These are phyloP conservation scores for Paracanthobrama guichenoti DNA, from an alignment of 2,113 vertebrate species.

Conservation along the genomic window DNA sequence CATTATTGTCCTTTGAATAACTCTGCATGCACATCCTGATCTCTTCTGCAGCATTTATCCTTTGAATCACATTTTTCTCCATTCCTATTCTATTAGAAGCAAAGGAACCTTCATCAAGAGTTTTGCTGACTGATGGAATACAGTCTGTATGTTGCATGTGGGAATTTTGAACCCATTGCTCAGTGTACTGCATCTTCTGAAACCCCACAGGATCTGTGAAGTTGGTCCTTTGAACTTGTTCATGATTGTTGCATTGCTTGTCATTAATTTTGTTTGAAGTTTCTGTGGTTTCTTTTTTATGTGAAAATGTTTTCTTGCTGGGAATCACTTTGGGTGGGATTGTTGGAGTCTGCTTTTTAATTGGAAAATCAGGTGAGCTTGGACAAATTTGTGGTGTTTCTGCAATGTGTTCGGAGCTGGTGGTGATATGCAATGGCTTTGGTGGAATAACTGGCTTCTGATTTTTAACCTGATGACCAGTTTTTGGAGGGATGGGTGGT, in stretches of 20 bases:
- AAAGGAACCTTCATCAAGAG: neutral
- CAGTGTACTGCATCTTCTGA: constrained; percentile 38
- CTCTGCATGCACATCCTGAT: constrained; percentile 63
- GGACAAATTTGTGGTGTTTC: neutral
- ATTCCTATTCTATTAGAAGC: constrained; percentile 47
- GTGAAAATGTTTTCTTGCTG: neutral
- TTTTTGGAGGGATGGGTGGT: constrained; percentile 62
- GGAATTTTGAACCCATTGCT: constrained; percentile 43
- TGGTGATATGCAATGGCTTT: constrained; percentile 71
- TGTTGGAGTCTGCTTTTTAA: neutral
- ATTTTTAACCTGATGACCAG: constrained; percentile 41
- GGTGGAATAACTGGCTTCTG: constrained; percentile 71
- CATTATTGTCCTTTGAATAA: constrained; percentile 37
- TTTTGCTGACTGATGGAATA: constrained; percentile 32
- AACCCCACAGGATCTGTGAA: neutral
- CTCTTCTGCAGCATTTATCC: constrained; percentile 66
- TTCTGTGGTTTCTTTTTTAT: constrained; percentile 1
- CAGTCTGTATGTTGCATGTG: neutral
- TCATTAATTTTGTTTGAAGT: constrained; percentile 17
- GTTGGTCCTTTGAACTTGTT: constrained; percentile 35
- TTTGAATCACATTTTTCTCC: constrained; percentile 66
- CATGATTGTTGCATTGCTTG: neutral
- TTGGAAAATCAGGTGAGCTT: neutral
- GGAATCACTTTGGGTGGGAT: neutral
- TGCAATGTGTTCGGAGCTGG: constrained; percentile 6